Percentiles rank a stretch among this genome's conserved stretches.
Conservation (phyloP, 2,797 vertebrate genomes). For the Ceyx erithaca region DNA sequence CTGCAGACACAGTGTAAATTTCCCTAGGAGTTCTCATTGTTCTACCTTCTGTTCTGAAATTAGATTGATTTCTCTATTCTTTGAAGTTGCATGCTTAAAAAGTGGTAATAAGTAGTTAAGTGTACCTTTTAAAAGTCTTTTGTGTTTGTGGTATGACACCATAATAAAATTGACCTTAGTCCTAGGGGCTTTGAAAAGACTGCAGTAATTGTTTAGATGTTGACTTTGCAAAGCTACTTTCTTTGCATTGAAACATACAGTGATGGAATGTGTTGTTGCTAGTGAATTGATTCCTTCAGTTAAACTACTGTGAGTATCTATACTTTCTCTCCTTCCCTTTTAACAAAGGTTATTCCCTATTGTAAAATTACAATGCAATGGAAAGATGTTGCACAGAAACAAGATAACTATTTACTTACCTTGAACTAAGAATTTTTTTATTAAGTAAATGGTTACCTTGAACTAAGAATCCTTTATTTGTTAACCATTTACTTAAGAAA, state of each 20-base stretch:
- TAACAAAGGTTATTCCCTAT: accelerated
- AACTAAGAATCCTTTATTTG: too few relatives aligned
- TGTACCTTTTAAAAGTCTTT: background rate
- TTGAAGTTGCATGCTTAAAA: background rate
- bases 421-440: too few relatives aligned
- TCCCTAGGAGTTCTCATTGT: background rate
- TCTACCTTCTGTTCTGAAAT: background rate
- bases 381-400: background rate
- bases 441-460: too few relatives aligned
- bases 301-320: background rate
- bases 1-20: background rate
- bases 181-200: background rate
- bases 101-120: background rate
- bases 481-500: too few relatives aligned
- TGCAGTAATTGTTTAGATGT: background rate
- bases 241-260: background rate
- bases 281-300: background rate
- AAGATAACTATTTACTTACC: background rate
- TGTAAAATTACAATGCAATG: background rate
- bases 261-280: background rate
- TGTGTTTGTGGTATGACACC: background rate
- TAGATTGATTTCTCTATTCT: background rate
- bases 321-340: background rate
- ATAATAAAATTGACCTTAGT: background rate
- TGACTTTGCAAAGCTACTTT: background rate